Evolutionary conservation across 2,113 vertebrate species (phyloP).

Genomic region (Pontoporia blainvillei): DNA sequence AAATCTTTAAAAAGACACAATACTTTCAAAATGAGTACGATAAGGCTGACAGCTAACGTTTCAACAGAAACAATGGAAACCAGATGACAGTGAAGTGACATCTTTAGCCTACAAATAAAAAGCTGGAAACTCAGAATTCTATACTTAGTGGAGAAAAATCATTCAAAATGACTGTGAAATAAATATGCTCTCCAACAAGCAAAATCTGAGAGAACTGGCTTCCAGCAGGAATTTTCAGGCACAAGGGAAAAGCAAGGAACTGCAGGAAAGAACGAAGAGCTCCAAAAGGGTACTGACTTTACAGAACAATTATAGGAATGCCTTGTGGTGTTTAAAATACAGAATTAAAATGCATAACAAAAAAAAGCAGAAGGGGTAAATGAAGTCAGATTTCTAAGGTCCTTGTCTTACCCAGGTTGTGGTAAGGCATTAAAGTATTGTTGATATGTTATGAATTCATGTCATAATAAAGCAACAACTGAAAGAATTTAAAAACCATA

Average conservation of each 20-base stretch:
- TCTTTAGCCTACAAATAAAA: neutral
- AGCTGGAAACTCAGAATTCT: neutral
- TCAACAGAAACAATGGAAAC: neutral
- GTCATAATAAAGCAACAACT: neutral
- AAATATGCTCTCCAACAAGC: neutral
- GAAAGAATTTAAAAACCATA: neutral
- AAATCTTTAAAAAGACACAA: neutral
- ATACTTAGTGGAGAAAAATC: neutral
- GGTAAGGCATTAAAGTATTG: neutral
- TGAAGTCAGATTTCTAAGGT: neutral
- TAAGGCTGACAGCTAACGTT: neutral
- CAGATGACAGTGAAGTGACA: neutral
- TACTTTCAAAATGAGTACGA: neutral
- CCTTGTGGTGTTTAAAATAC: neutral
- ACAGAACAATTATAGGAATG: neutral
- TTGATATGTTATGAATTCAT: neutral
- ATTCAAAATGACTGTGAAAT: neutral
- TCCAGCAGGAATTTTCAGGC: neutral
- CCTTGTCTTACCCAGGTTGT: neutral
- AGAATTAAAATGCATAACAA: neutral
- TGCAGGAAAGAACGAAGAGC: neutral
- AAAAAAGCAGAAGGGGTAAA: neutral
- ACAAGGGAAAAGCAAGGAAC: neutral
- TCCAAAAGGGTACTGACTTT: neutral
- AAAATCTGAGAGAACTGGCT: constrained; percentile 36